These are phyloP conservation scores for Tetragnatha montana DNA, from an alignment of 2,888 invertebrate genomes.

Conservation along the genomic window DNA sequence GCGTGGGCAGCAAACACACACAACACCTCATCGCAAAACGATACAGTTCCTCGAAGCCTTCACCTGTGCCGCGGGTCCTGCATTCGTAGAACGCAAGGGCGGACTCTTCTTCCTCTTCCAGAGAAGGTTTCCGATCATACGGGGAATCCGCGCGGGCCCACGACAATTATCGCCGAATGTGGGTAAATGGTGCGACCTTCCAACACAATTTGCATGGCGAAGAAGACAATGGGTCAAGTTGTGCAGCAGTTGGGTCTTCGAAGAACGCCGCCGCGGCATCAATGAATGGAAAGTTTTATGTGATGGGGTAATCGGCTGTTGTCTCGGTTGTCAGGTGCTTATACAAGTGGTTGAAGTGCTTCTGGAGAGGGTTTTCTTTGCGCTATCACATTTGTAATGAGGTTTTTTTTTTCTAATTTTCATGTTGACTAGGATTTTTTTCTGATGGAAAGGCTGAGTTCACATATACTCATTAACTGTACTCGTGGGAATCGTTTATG, in stretches of 20 bases:
- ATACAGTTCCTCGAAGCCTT: constrained; percentile 46
- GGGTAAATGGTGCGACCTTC: constrained; percentile 65
- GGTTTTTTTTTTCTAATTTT: not conserved
- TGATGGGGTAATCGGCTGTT: too few species aligned
- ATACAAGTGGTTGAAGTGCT: too few species aligned
- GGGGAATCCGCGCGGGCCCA: constrained; percentile 26
- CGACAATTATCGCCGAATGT: constrained; percentile 52
- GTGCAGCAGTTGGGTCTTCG: constrained; percentile 28
- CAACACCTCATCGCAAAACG: constrained; percentile 16
- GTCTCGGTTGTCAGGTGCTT: too few species aligned
- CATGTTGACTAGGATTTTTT: too few species aligned
- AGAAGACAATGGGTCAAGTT: constrained; percentile 51
- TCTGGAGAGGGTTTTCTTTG: too few species aligned
- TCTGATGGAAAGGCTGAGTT: too few species aligned
- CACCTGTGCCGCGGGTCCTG: constrained; percentile 40
- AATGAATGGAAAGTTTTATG: not conserved
- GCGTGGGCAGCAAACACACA: constrained; percentile 27
- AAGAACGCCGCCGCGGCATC: constrained; percentile 41
- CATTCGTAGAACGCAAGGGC: constrained; percentile 8
- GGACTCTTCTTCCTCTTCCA: constrained; percentile 39
- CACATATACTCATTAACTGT: too few species aligned
- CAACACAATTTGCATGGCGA: constrained; percentile 52
- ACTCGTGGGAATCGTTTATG: too few species aligned
- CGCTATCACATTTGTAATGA: not conserved
- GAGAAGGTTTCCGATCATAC: constrained; percentile 47